Percentiles rank a stretch among this genome's conserved stretches.
Conservation (phyloP, 2,888 invertebrate genomes). For the Gerris lacustris region DNA sequence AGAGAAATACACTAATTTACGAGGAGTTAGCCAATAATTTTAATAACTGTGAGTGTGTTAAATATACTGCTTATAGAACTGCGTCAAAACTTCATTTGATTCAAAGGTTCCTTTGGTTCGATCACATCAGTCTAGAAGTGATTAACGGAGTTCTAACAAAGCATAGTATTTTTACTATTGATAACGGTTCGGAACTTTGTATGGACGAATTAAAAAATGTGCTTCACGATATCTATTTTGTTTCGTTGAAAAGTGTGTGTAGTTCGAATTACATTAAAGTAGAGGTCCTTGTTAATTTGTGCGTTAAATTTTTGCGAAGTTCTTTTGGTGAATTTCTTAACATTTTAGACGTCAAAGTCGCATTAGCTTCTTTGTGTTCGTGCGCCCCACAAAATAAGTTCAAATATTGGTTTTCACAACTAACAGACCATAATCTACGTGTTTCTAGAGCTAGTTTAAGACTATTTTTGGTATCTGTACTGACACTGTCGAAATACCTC, state of each 20-base stretch:
- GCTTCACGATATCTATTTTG: not conserved
- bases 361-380: not conserved
- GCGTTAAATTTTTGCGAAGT: conserved; percentile 1
- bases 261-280: conserved; percentile 6
- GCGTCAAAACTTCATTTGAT: conserved; percentile 5
- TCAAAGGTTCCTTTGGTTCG: conserved; percentile 6
- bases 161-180: conserved; percentile 8
- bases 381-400: conserved; percentile 1
- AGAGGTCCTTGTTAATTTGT: conserved; percentile 3
- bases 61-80: conserved; percentile 8
- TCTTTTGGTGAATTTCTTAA: not conserved
- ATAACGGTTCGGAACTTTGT: not conserved
- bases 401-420: not conserved
- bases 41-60: conserved; percentile 5
- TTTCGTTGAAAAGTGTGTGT: not conserved
- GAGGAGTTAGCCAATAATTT: not conserved
- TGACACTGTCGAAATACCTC: not conserved
- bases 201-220: not conserved
- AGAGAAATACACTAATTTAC: not conserved
- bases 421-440: not conserved
- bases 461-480: not conserved
- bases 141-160: conserved; percentile 3
- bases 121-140: not conserved
- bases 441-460: not conserved
- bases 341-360: not conserved